Percentiles rank a stretch among this genome's conserved stretches.
Evolutionary conservation across 2,888 invertebrate genomes (phyloP).

Genomic region (Timema podura): DNA sequence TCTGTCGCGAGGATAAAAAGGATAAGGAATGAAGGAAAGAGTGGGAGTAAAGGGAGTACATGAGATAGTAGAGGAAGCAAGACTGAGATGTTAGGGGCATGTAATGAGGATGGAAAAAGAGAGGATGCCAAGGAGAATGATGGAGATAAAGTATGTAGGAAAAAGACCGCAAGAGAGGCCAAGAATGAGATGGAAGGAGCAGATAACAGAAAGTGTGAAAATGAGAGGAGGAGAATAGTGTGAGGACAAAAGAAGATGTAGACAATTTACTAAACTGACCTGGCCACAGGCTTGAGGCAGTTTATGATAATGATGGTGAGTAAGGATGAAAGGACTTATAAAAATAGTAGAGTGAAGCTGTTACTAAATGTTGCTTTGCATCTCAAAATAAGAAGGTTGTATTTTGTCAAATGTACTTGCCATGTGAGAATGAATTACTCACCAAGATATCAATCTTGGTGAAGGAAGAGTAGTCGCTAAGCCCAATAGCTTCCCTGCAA

Average conservation of each 20-base stretch:
- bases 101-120: not conserved
- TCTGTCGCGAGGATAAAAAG: not conserved
- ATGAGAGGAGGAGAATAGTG: not conserved
- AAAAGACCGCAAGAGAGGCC: not conserved
- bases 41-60: not conserved
- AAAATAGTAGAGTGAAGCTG: no score
- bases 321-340: no score
- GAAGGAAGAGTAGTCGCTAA: conserved; percentile 96
- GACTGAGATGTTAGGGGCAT: not conserved
- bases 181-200: not conserved
- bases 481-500: conserved; percentile 86
- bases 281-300: no score
- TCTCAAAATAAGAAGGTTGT: no score
- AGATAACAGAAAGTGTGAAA: not conserved
- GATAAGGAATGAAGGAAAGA: not conserved
- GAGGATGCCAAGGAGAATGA: not conserved
- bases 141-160: not conserved
- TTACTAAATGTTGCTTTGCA: no score
- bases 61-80: not conserved
- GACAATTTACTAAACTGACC: not conserved
- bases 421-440: conserved; percentile 35
- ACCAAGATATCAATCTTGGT: conserved; percentile 94
- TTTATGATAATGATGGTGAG: no score
- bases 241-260: not conserved
- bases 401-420: not conserved